Evolutionary conservation across 2,797 vertebrate genomes (phyloP).

Genomic region (Urophycis tenuis): DNA sequence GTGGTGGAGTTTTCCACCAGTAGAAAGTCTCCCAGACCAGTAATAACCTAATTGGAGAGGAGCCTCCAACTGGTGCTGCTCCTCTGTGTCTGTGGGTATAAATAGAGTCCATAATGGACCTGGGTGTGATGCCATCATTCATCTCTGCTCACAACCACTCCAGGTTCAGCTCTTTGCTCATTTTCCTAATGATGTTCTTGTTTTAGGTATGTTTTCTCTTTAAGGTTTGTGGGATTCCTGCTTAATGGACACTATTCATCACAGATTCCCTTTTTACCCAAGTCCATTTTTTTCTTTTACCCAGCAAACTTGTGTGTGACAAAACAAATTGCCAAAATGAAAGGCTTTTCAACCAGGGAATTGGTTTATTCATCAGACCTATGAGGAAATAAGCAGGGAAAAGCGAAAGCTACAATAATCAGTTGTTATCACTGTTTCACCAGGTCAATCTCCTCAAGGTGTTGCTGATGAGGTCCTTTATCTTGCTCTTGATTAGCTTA

Average conservation of each 20-base stretch:
- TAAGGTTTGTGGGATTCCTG: constrained; percentile 69
- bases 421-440: constrained; percentile 21
- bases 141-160: constrained; percentile 76
- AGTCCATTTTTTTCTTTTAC: constrained; percentile 59
- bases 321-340: constrained; percentile 73
- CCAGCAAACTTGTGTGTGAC: constrained; percentile 68
- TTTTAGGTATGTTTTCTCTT: constrained; percentile 77
- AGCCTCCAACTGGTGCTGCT: constrained; percentile 71
- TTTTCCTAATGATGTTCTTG: constrained; percentile 81
- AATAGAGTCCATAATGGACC: constrained; percentile 79
- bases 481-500: constrained; percentile 4
- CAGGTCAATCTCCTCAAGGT: constrained; percentile 37
- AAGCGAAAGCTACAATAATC: constrained; percentile 20
- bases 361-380: constrained; percentile 67
- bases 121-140: constrained; percentile 76
- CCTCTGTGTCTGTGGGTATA: constrained; percentile 75
- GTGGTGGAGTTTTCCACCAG: constrained; percentile 58
- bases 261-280: constrained; percentile 57
- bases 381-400: constrained; percentile 41
- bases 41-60: constrained; percentile 77
- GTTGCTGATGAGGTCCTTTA: neutral
- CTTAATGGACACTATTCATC: constrained; percentile 78
- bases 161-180: constrained; percentile 75
- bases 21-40: constrained; percentile 68
- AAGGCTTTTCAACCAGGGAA: constrained; percentile 57